Percentiles rank a stretch among this genome's conserved stretches.
Conservation (phyloP, 2,797 vertebrate species). For the Ispidina picta region DNA sequence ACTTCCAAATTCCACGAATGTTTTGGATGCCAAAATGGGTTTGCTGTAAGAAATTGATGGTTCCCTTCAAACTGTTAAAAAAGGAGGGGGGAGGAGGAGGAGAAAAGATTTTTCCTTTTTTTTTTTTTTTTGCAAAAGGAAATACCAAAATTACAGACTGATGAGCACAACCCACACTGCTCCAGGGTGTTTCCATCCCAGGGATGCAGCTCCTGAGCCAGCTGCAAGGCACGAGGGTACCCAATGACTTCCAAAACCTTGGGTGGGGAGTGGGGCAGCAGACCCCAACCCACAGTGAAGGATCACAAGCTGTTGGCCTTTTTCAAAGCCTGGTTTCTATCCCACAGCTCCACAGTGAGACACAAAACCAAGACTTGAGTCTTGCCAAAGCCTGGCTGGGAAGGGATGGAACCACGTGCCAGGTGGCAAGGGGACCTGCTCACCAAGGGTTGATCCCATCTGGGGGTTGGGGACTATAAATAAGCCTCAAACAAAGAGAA, state of each 20-base stretch:
- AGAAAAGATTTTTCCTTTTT: background rate
- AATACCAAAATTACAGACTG: background rate
- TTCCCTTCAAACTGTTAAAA: background rate
- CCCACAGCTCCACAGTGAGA: background rate
- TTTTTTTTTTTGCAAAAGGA: background rate
- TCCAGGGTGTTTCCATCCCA: background rate
- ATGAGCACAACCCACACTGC: background rate
- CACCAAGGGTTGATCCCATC: background rate
- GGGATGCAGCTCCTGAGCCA: background rate
- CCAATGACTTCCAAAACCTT: background rate
- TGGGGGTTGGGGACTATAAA: background rate
- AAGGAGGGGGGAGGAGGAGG: background rate
- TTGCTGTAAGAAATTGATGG: background rate
- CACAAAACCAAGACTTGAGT: background rate
- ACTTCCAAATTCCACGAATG: background rate
- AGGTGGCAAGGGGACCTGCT: background rate
- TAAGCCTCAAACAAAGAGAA: background rate
- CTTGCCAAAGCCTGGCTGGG: background rate
- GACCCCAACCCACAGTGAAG: background rate
- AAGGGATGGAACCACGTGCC: background rate
- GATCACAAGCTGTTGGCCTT: fast-evolving
- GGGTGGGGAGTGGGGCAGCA: background rate
- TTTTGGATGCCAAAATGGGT: background rate
- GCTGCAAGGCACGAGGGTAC: background rate
- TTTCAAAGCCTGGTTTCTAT: background rate